A percentile compares a stretch with the other conserved stretches of the same genome.
Evolutionary conservation across 2,797 vertebrate genomes (phyloP).

Genomic region (Chrysolophus pictus): DNA sequence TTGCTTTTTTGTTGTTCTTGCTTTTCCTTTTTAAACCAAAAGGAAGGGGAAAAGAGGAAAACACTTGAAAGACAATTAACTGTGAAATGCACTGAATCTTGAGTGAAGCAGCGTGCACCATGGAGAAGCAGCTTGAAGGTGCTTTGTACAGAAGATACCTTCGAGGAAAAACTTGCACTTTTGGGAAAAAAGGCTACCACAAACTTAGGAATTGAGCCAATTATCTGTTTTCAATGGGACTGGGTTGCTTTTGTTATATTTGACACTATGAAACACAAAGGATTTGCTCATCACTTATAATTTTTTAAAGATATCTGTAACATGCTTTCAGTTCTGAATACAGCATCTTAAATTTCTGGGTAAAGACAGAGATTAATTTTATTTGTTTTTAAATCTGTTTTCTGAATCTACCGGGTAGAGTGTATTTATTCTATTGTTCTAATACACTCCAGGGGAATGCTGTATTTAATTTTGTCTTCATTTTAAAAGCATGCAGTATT

Average conservation of each 20-base stretch:
- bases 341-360: not conserved
- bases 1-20: not conserved
- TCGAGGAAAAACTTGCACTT: conserved; percentile 21
- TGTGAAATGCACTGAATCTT: not conserved
- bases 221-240: not conserved
- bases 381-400: not conserved
- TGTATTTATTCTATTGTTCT: not conserved
- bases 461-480: not conserved
- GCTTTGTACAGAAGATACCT: not conserved
- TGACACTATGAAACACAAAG: not conserved
- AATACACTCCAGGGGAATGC: not conserved
- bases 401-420: not conserved
- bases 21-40: not conserved
- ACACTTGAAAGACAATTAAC: not conserved
- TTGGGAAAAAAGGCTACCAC: not conserved
- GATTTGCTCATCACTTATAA: not conserved
- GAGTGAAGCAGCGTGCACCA: rapidly evolving
- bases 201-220: not conserved
- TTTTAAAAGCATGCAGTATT: not conserved
- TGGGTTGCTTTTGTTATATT: not conserved
- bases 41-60: not conserved
- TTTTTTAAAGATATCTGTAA: not conserved
- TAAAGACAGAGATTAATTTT: not conserved
- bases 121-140: not conserved
- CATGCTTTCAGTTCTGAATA: not conserved